A percentile compares a stretch with the other conserved stretches of the same genome.
Evolutionary conservation across 2,888 invertebrate species (phyloP).

Genomic region (Acleris laterana): DNA sequence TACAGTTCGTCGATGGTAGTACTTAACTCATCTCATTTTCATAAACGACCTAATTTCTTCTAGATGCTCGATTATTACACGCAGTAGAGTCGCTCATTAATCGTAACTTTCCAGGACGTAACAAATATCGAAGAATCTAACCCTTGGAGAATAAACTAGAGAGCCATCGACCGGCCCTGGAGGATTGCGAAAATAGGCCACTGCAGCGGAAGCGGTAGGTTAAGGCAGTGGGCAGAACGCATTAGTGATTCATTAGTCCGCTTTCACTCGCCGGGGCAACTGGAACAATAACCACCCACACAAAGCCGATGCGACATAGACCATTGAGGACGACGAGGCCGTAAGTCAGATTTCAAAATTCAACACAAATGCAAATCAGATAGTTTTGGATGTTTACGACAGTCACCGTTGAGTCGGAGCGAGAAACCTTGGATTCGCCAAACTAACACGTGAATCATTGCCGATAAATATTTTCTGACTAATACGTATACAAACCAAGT

Average conservation of each 20-base stretch:
- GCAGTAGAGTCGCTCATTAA: background rate
- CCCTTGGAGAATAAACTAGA: slow-evolving; percentile 20
- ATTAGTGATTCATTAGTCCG: slow-evolving; percentile 70
- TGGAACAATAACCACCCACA: slow-evolving; percentile 68
- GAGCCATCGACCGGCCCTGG: slow-evolving; percentile 43
- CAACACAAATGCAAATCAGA: slow-evolving; percentile 24
- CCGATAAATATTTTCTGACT: too few relatives aligned
- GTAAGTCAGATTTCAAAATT: slow-evolving; percentile 15
- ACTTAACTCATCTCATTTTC: too few relatives aligned
- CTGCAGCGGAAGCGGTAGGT: slow-evolving; percentile 63
- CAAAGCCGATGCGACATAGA: slow-evolving; percentile 36
- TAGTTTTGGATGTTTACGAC: slow-evolving; percentile 3
- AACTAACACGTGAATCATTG: too few relatives aligned
- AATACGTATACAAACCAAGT: too few relatives aligned
- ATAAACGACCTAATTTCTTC: background rate
- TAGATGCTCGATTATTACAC: background rate
- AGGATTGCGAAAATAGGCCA: slow-evolving; percentile 67
- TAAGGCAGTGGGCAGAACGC: slow-evolving; percentile 62
- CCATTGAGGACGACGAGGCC: slow-evolving; percentile 21
- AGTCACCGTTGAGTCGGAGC: slow-evolving; percentile 10
- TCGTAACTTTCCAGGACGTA: background rate
- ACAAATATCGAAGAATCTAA: background rate
- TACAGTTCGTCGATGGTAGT: too few relatives aligned
- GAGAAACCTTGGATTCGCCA: background rate
- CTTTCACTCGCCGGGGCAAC: slow-evolving; percentile 63